These are phyloP conservation scores for Proterorhinus semilunaris DNA, from an alignment of 2,113 vertebrate genomes.

Conservation along the genomic window DNA sequence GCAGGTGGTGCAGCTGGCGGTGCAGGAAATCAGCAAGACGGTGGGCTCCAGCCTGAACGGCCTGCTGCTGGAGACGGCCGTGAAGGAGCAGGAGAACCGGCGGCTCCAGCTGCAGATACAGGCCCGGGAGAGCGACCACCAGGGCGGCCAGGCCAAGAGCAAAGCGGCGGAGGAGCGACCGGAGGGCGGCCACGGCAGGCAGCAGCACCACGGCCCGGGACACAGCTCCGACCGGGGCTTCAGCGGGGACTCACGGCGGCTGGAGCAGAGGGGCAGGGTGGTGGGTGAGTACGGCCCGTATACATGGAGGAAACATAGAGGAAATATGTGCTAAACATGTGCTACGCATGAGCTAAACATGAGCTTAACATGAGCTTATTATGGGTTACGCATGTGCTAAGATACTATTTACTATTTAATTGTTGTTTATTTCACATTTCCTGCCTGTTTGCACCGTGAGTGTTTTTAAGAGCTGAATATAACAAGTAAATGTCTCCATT, in stretches of 20 bases:
- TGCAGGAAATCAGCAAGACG: slow-evolving; percentile 77
- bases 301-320: neutral
- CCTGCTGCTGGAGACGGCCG: slow-evolving; percentile 76
- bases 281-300: slow-evolving; percentile 64
- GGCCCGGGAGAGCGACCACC: slow-evolving; percentile 43
- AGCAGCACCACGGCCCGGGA: slow-evolving; percentile 32
- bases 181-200: slow-evolving; percentile 33
- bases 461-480: no score
- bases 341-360: neutral
- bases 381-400: no score
- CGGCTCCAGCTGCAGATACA: slow-evolving; percentile 68
- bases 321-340: slow-evolving; percentile 2
- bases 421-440: no score
- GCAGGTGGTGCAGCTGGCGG: slow-evolving; percentile 80
- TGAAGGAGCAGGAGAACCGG: slow-evolving; percentile 77
- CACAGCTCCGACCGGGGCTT: slow-evolving; percentile 1
- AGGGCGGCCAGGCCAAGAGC: slow-evolving; percentile 19
- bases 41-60: slow-evolving; percentile 76
- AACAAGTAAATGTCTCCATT: no score
- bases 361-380: no score
- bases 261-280: slow-evolving; percentile 72
- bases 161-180: slow-evolving; percentile 20
- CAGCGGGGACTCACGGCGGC: slow-evolving; percentile 59
- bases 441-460: no score
- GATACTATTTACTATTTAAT: no score